A percentile compares a stretch with the other conserved stretches of the same genome.
Conservation (phyloP, 2,888 invertebrate species). For the Folsomia manolachei region DNA sequence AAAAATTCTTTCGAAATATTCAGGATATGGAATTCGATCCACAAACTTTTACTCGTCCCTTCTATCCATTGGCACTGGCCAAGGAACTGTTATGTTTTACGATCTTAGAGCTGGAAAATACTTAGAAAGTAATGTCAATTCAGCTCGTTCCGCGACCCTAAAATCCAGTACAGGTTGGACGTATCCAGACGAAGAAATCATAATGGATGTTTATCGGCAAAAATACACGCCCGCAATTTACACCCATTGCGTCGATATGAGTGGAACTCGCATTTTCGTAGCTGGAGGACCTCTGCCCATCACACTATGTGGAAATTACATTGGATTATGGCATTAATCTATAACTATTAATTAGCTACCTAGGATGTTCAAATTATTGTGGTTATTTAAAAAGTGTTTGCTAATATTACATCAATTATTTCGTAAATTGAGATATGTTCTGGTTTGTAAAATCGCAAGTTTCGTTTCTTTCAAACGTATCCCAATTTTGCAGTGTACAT, state of each 20-base stretch:
- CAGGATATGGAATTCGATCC: constrained; percentile 85
- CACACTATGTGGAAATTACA: constrained; percentile 88
- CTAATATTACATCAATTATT: too few species aligned
- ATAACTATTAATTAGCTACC: too few species aligned
- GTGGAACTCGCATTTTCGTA: constrained; percentile 85
- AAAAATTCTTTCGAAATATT: constrained; percentile 79
- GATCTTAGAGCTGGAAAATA: constrained; percentile 88
- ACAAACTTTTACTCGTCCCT: constrained; percentile 86
- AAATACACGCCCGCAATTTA: constrained; percentile 92
- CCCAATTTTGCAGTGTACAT: too few species aligned
- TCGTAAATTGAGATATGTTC: too few species aligned
- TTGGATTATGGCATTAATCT: constrained; percentile 83
- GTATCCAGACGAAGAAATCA: constrained; percentile 46
- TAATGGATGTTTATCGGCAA: constrained; percentile 46
- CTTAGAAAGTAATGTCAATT: constrained; percentile 83
- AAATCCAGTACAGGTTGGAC: constrained; percentile 80
- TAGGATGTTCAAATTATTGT: too few species aligned
- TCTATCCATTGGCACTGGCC: constrained; percentile 88
- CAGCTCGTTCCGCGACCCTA: constrained; percentile 79
- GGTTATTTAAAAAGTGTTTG: too few species aligned
- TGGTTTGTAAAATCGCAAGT: too few species aligned
- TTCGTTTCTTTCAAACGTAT: too few species aligned
- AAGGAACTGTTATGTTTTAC: constrained; percentile 89
- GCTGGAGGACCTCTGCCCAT: constrained; percentile 93
- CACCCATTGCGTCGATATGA: constrained; percentile 91